phyloP scores from a whole-genome alignment of 2,888 invertebrate species.

The Hecatera dysodea region DNA sequence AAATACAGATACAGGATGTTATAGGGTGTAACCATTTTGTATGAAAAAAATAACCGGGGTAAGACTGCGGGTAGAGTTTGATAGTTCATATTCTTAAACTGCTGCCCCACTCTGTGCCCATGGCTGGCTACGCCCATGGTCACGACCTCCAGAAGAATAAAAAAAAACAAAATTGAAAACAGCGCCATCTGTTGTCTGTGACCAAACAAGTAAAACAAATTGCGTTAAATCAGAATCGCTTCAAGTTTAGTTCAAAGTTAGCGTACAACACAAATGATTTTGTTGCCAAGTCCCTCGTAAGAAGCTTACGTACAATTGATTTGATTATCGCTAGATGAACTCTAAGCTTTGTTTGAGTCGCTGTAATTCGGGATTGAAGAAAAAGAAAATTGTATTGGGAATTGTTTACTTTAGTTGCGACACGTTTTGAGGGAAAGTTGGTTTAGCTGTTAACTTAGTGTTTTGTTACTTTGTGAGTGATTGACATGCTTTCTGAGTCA shows the following conservation, averaged over 20 bases:
- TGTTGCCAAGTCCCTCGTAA: slow-evolving; percentile 11
- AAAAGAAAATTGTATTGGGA: slow-evolving; percentile 25
- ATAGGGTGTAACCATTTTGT: too few species aligned
- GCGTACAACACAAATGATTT: slow-evolving; percentile 28
- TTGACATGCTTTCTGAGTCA: too few species aligned
- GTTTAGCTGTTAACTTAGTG: background rate
- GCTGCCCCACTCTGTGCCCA: too few species aligned
- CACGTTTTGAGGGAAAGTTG: background rate
- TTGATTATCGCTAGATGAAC: slow-evolving; percentile 44
- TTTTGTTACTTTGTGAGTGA: too few species aligned
- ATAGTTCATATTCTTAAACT: too few species aligned
- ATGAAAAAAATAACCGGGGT: too few species aligned
- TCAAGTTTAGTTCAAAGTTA: slow-evolving; percentile 17
- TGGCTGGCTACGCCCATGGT: background rate
- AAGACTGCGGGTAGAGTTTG: too few species aligned
- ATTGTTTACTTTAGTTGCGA: slow-evolving; percentile 11
- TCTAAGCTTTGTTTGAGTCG: slow-evolving; percentile 35
- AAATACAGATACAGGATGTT: too few species aligned
- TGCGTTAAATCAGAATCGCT: slow-evolving; percentile 5
- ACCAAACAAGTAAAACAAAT: slow-evolving; percentile 1
- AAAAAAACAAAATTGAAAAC: slow-evolving; percentile 7
- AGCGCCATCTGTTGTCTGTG: slow-evolving; percentile 30
- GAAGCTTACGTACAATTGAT: slow-evolving; percentile 31
- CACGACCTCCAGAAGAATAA: too few species aligned
- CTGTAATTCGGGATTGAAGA: background rate